Base-by-base conservation (phyloP, 2,797 vertebrate genomes). In the Gobionotothen gibberifrons region DNA sequence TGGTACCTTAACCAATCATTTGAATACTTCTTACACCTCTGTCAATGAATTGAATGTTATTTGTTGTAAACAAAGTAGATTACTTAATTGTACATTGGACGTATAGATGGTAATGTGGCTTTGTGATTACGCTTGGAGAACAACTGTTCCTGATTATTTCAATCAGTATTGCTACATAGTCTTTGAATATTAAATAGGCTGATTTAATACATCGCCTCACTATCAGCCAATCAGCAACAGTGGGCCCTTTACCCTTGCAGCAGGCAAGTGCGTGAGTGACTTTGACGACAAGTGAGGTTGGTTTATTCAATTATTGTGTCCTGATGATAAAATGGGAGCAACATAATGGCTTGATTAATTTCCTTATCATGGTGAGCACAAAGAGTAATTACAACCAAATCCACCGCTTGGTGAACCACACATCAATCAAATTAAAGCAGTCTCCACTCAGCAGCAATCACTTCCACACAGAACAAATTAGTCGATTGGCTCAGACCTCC, bases 321-420 rank as follows among this genome's bases (percentile, higher is more conserved):
- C 86, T 78, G 84, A 80, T 89, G 91, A 94, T 92, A 88, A 92
- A 94, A 91, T 75, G 78, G 82, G 87, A 87, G 86, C 83, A 87
- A 90, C 78, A 88, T 94, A 95, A 96, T 93, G 93, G 90, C 89
- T 94, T 96, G 95, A 96, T 97, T 96, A 93, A 96, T 96, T 95
- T 95, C 91, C 95, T 95, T 95, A 96, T 96, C 94, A 82, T 77
- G 81, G 77, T 77, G 90, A 93, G 93, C 95, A 93, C 94, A 94
- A 92, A 94, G 94, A 95, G 94, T 96, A 96, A 96, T 96, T 96
- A 96, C 92, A 93, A 94, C 91, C 93, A 85, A 94, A 94, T 90
- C 92, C 94, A 92, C 74, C 79, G 90, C 93, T 94, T 90, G 87
- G 86, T 72, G 85, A 94, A 93, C 87, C 79, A 70, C 83, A 90